Base-by-base conservation (phyloP, 2,888 invertebrate species). In the Sepioteuthis lessoniana region DNA sequence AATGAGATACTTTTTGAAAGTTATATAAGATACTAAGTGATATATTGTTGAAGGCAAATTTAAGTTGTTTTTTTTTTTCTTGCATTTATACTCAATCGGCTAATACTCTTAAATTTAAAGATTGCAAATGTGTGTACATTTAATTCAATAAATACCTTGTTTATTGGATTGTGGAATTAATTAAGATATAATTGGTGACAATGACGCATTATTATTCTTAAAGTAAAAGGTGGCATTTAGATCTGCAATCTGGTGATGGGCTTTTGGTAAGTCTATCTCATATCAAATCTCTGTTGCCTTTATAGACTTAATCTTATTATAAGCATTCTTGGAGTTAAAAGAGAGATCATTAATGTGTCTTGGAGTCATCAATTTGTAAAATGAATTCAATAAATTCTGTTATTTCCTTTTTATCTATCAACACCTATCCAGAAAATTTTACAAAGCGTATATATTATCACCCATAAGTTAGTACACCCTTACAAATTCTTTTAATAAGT, bases 61-160 rank as follows among this genome's bases (percentile, higher is more conserved):
- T 35, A 76, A n/a, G n/a, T n/a, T n/a, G n/a, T 55, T 55, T 28
- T 21, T 55, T n/a, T 76, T 76, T 76, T 10, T n/a, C 1, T 25
- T 76, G 35, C 76, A 35, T 25, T 25, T 5, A 25, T 55, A 35
- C 16, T 76, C n/a, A 76, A 35, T 76, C 19, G 76, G 76, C n/a
- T 35, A 76, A n/a, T 76, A 76, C 76, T n/a, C 60, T 76, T 35
- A 76, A n/a, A 76, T 76, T 76, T 76, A 76, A 76, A 76, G 76
- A 76, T 76, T 76, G 35, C 76, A n/a, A 76, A 76, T 76, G 76
- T 35, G 76, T n/a, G 76, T 35, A 25, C 16, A 76, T 35, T 76
- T 76, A 76, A 76, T 76, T n/a, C n/a, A 76, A 76, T 76, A 76
- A 76, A 76, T n/a, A 76, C n/a, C n/a, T 76, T 76, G 76, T 76